A percentile compares a stretch with the other conserved stretches of the same genome.
phyloP scores from a whole-genome alignment of 1,140 invertebrate genomes.

The Saccostrea glomerata region DNA sequence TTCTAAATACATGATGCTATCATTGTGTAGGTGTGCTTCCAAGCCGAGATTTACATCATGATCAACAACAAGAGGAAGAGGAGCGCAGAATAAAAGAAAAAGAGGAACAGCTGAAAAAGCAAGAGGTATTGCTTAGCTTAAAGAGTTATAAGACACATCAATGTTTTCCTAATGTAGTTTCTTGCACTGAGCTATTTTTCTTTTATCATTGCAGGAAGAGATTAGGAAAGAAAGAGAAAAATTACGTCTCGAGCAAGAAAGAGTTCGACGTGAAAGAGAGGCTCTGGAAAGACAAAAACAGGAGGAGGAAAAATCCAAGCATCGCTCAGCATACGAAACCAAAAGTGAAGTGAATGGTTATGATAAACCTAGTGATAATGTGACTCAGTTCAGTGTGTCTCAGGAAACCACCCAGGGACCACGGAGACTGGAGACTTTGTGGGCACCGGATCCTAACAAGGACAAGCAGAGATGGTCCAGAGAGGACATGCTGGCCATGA shows the following conservation, averaged over 20 bases:
- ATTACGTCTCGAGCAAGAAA: constrained; percentile 51
- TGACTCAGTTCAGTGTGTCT: constrained; percentile 41
- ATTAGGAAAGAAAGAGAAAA: constrained; percentile 84
- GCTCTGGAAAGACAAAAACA: neutral
- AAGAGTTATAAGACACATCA: neutral
- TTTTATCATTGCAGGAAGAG: constrained; percentile 80
- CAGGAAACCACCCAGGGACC: constrained; percentile 42
- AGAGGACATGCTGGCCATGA: constrained; percentile 75
- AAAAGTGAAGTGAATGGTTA: neutral
- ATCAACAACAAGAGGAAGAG: constrained; percentile 60
- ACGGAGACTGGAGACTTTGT: constrained; percentile 43
- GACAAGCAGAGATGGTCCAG: constrained; percentile 58
- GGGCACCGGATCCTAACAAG: constrained; percentile 48
- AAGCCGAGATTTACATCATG: neutral
- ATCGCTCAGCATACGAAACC: neutral
- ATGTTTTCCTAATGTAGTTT: neutral
- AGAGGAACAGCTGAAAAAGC: constrained; percentile 64
- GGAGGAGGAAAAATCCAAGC: neutral
- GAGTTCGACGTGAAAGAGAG: constrained; percentile 54
- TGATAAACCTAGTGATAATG: constrained; percentile 42
- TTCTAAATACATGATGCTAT: neutral
- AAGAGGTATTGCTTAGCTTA: constrained; percentile 80
- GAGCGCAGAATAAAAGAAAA: constrained; percentile 60
- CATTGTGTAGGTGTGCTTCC: neutral
- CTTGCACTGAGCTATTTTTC: neutral